These are phyloP conservation scores for Zootoca vivipara DNA, from an alignment of 2,113 vertebrate genomes.

Conservation along the genomic window DNA sequence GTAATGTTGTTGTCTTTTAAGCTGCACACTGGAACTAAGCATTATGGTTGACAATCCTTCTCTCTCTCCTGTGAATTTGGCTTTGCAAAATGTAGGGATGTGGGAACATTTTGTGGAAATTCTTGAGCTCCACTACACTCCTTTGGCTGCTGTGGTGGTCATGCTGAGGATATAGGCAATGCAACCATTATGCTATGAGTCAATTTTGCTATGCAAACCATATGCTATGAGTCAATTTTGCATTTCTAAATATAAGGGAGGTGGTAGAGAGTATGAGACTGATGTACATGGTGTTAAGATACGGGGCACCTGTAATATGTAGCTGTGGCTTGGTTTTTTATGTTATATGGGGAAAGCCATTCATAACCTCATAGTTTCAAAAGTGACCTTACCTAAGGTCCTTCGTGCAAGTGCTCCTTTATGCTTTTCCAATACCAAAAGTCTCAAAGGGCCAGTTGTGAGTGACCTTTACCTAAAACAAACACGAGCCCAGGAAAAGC, in stretches of 20 bases:
- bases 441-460: conserved; percentile 62
- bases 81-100: not conserved
- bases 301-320: not conserved
- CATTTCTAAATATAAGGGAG: not conserved
- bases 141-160: not conserved
- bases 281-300: conserved; percentile 24
- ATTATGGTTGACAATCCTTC: not conserved
- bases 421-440: conserved; percentile 64
- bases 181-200: not conserved
- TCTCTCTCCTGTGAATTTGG: too few species aligned
- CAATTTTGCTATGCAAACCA: not conserved
- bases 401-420: conserved; percentile 62
- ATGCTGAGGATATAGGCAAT: not conserved
- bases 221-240: not conserved
- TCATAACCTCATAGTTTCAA: conserved; percentile 43
- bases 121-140: not conserved
- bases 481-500: conserved; percentile 55
- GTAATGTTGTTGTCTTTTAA: not conserved
- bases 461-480: conserved; percentile 74
- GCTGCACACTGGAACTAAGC: not conserved
- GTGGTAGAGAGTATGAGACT: conserved; percentile 4
- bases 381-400: conserved; percentile 64
- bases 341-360: conserved; percentile 17
- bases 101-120: too few species aligned
- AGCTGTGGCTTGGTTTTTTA: not conserved